Base-by-base conservation (phyloP, 1,140 invertebrate species). In the Rhagoletis zephyria region DNA sequence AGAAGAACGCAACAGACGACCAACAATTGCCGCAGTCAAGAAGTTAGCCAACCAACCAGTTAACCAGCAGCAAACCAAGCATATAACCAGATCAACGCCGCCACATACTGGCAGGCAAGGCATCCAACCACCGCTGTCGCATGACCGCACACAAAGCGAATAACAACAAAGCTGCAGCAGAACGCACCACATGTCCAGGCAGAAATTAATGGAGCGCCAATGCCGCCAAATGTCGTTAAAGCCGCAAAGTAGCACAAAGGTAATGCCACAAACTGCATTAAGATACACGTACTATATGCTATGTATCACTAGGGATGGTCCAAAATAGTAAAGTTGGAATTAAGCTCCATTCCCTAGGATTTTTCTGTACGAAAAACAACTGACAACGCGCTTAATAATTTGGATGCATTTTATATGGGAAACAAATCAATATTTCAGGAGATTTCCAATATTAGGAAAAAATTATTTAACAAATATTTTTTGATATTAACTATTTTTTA, bases 31-130 rank as follows among this genome's bases (percentile, higher is more conserved):
- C 30, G 30, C 51, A 56, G 51, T 10, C 51, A 56, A 56, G 5
- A 70, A 19, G 42, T 12, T 9, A 19, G 30, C 48, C 48, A 81
- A 59, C 51, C 74, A 81, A 81, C 16, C 45, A 81, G 74, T 81
- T 81, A 81, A 81, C 74, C 64, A 67, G 61, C 61, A 59, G 48
- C n/a, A 81, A 81, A 59, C 74, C 74, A 81, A 81, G 74, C 74
- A 59, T 56, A 81, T 81, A 81, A 81, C 74, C 19, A 81, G 48
- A 51, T 51, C 48, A 51, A 81, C 16, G 30, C 74, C 16, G 30
- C 74, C 51, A 59, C 74, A 81, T 56, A 6, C 19, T 19, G 3
- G 45, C 70, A 7, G 4, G 65, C 42, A 42, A 70, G 9, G 30
- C 12, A 42, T 45, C 1, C 40, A 9, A 48, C 42, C 16, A 16